Conservation (phyloP, 2,888 invertebrate species). For the Sphecodes monilicornis region DNA sequence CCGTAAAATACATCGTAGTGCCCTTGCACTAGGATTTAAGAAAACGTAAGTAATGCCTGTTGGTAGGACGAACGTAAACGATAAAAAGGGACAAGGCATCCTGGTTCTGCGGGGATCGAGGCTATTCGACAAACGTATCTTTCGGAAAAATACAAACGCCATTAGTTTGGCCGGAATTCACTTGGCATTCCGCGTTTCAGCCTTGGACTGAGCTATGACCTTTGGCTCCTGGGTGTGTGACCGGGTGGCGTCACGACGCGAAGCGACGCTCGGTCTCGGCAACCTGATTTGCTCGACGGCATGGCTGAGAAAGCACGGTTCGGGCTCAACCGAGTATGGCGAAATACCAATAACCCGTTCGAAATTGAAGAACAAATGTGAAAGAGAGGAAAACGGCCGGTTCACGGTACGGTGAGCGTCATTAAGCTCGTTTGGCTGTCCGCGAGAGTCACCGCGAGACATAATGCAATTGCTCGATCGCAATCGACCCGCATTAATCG, state of each 20-base stretch:
- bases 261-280: conserved; percentile 19
- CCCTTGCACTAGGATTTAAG: neutral
- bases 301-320: conserved; percentile 31
- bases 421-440: conserved; percentile 47
- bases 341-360: conserved; percentile 38
- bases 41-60: neutral
- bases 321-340: conserved; percentile 1
- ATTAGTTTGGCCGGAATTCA: conserved; percentile 48
- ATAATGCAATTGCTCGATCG: conserved; percentile 53
- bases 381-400: conserved; percentile 13
- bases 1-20: no score
- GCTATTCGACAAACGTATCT: neutral
- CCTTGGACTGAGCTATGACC: neutral
- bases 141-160: conserved; percentile 44
- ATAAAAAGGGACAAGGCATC: neutral
- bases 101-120: neutral
- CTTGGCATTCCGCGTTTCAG: conserved; percentile 57
- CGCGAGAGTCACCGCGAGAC: conserved; percentile 33
- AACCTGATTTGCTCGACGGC: conserved; percentile 52
- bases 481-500: conserved; percentile 52
- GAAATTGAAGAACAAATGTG: conserved; percentile 31
- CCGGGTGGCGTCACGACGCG: conserved; percentile 26
- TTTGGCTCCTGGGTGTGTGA: conserved; percentile 12
- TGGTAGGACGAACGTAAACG: neutral
- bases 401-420: conserved; percentile 50